phyloP scores from a whole-genome alignment of 2,797 vertebrate species.

The Tapirus indicus region DNA sequence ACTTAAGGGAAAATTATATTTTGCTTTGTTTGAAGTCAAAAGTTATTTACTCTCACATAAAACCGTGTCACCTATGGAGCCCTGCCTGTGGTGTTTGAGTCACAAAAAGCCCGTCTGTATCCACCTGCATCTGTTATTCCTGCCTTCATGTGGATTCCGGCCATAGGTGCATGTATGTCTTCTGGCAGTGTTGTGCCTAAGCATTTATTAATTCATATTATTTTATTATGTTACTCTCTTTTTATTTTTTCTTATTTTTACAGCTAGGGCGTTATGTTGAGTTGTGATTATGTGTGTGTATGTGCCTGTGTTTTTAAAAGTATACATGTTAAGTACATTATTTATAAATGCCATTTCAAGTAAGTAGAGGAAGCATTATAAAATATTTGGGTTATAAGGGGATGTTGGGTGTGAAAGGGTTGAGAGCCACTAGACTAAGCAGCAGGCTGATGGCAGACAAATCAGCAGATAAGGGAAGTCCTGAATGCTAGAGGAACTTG shows the following conservation, averaged over 20 bases:
- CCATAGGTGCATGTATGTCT: background rate
- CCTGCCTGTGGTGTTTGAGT: background rate
- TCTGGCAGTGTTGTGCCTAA: background rate
- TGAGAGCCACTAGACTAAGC: background rate
- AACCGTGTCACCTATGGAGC: background rate
- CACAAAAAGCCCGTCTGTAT: background rate
- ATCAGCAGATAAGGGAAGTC: background rate
- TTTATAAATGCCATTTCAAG: slow-evolving; percentile 5
- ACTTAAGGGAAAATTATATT: slow-evolving; percentile 39
- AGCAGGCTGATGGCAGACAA: background rate
- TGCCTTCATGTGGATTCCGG: background rate
- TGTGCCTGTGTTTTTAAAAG: background rate
- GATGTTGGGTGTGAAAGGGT: background rate
- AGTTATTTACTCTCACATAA: background rate
- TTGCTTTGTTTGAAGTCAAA: slow-evolving; percentile 46
- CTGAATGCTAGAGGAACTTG: background rate
- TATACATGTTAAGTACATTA: background rate
- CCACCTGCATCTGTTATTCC: background rate
- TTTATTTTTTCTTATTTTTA: background rate
- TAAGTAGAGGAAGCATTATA: background rate
- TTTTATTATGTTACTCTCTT: background rate
- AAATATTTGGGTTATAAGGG: background rate
- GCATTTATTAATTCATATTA: background rate
- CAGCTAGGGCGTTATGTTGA: background rate
- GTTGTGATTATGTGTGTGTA: background rate